Evolutionary conservation across 2,113 vertebrate genomes (phyloP), one percentile per base, ranked within the genome.

Genomic region (Rhea americana): DNA sequence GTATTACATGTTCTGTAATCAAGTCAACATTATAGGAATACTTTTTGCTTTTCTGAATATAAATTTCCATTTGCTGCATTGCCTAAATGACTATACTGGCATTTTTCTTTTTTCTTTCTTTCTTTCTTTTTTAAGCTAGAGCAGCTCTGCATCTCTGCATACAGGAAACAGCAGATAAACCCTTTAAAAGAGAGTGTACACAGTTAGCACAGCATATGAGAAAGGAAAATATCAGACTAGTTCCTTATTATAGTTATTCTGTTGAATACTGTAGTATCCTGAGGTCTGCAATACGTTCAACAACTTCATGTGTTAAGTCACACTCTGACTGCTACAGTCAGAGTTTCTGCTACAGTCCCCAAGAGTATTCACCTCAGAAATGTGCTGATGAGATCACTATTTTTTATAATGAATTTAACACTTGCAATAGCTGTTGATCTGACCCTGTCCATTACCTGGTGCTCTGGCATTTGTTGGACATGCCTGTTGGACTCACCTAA

Each of bases 111-210:
- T 58, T n/a, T 5, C 9, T 28, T 47, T 26, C 18, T 58, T 32
- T 5, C 21, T 26, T 53, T 53, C 13, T 13, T 53, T 25, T 58
- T n/a, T 5, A 87, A 51, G 32, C 13, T n/a, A 59, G 82, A 91
- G 41, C 26, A 82, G 45, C 2, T 58, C 37, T 15, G 56, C 1
- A 2, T n/a, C 2, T 58, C 37, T 15, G 56, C 1, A 2, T n/a
- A 68, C 4, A 14, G 25, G 11, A 87, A 65, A 61, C 39, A 76
- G 10, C 41, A 62, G 11, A 56, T 82, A 35, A 62, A 72, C 20
- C 13, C 20, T 55, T 50, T 59, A 65, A 26, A 86, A 48, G 50
- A 50, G 5, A 14, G 1, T 21, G 3, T 73, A 70, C 35, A 61
- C 13, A 63, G 14, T 25, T 68, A 67, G 12, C 7, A 47, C 11